phyloP scores from a whole-genome alignment of 1,140 invertebrate genomes.

The Zaprionus ornatus region DNA sequence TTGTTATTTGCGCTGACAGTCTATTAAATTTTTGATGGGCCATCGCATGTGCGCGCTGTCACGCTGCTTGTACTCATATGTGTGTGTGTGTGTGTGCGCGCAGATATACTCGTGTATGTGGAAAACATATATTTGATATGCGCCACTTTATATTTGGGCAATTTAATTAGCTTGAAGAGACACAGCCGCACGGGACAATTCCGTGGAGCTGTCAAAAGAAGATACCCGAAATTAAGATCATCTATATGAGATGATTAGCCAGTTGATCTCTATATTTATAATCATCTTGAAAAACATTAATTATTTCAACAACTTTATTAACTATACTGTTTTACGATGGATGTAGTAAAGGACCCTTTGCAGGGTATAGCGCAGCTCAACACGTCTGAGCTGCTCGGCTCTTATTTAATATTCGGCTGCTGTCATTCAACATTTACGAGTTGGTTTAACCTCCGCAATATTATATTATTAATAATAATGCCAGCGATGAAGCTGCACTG shows the following conservation, averaged over 20 bases:
- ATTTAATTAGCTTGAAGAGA: slow-evolving; percentile 60
- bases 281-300: background rate
- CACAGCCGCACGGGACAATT: background rate
- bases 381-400: background rate
- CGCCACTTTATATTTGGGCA: slow-evolving; percentile 27
- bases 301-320: background rate
- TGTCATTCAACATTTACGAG: slow-evolving; percentile 47
- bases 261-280: background rate
- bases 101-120: slow-evolving; percentile 11
- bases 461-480: slow-evolving; percentile 45
- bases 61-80: background rate
- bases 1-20: slow-evolving; percentile 50
- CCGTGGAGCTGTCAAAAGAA: background rate
- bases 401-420: slow-evolving; percentile 50
- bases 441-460: slow-evolving; percentile 30
- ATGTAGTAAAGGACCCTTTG: background rate
- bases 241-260: background rate
- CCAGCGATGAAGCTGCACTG: slow-evolving; percentile 21
- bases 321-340: background rate
- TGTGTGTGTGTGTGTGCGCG: slow-evolving; percentile 6
- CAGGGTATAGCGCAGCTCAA: slow-evolving; percentile 16
- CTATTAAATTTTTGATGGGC: slow-evolving; percentile 72
- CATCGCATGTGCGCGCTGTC: slow-evolving; percentile 26
- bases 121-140: slow-evolving; percentile 21
- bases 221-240: background rate